Percentiles rank a stretch among this genome's conserved stretches.
phyloP scores from a whole-genome alignment of 2,113 vertebrate genomes.

The Brachionichthys hirsutus region DNA sequence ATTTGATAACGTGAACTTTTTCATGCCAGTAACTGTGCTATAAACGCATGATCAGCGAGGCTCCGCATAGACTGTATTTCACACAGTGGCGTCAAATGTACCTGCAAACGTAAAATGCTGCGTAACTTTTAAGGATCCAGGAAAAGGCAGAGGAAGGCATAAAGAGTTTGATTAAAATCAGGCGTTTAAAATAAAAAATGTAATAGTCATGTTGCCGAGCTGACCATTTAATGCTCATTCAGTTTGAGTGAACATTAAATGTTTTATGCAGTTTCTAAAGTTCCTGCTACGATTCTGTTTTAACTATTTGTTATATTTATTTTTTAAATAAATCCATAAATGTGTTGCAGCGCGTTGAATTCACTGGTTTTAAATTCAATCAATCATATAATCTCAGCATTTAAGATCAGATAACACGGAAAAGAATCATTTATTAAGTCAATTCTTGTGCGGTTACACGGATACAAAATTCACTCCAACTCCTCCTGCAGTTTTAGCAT shows the following conservation, averaged over 20 bases:
- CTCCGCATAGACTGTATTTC: no score
- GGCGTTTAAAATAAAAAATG: not conserved
- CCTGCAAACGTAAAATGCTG: no score
- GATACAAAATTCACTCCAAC: constrained; percentile 33
- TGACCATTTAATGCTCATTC: not conserved
- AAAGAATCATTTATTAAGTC: not conserved
- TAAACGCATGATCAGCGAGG: no score
- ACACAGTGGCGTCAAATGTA: no score
- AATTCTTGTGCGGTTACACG: not conserved
- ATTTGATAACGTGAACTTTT: no score
- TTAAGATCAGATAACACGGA: not conserved
- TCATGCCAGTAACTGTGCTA: no score
- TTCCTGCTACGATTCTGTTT: constrained; percentile 7
- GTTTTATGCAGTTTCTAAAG: not conserved
- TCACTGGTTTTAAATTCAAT: no score
- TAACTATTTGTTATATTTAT: constrained; percentile 4
- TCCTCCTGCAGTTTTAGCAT: constrained; percentile 6
- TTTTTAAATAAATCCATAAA: constrained; percentile 48
- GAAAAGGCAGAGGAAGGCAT: no score
- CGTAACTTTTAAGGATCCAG: no score
- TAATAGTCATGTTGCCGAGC: not conserved
- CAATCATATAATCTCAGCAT: no score
- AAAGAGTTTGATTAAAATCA: no score
- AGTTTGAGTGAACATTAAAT: no score
- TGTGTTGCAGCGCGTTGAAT: not conserved